A percentile compares a stretch with the other conserved stretches of the same genome.
These are phyloP conservation scores for Oncopeltus fasciatus DNA, from an alignment of 1,140 invertebrate species.

Conservation along the genomic window DNA sequence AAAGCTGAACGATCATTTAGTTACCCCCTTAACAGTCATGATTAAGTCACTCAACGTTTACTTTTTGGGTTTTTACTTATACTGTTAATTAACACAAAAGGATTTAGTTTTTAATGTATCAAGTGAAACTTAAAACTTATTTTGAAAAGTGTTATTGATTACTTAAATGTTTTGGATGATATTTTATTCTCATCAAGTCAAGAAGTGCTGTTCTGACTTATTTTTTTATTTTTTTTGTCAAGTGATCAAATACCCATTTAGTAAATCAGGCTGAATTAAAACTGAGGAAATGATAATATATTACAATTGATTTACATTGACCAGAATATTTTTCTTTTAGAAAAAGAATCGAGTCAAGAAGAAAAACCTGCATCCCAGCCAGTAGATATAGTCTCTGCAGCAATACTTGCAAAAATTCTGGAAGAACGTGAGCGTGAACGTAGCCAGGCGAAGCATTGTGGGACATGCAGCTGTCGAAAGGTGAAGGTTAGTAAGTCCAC, in stretches of 20 bases:
- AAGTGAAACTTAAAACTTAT: no score
- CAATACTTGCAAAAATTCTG: conserved; percentile 84
- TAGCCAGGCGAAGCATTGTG: conserved; percentile 56
- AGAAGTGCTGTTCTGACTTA: background rate
- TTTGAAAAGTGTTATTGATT: background rate
- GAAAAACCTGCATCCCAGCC: conserved; percentile 24
- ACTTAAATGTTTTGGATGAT: background rate
- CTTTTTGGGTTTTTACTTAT: no score
- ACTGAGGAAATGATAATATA: no score
- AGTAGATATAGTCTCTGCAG: conserved; percentile 72
- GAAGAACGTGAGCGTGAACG: conserved; percentile 66
- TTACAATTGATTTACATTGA: no score
- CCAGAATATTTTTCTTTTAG: conserved; percentile 23
- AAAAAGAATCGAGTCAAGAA: conserved; percentile 25
- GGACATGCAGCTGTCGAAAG: conserved; percentile 54
- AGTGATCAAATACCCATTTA: no score
- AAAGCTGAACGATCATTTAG: no score
- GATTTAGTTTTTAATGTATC: no score
- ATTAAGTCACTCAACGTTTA: no score
- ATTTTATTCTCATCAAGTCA: background rate
- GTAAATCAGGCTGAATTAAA: no score
- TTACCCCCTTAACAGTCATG: no score
- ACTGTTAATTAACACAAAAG: no score
- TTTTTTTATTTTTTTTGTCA: no score
- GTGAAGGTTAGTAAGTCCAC: conserved; percentile 8